These are phyloP conservation scores for Knipowitschia caucasica DNA, from an alignment of 2,797 vertebrate genomes.

Conservation along the genomic window DNA sequence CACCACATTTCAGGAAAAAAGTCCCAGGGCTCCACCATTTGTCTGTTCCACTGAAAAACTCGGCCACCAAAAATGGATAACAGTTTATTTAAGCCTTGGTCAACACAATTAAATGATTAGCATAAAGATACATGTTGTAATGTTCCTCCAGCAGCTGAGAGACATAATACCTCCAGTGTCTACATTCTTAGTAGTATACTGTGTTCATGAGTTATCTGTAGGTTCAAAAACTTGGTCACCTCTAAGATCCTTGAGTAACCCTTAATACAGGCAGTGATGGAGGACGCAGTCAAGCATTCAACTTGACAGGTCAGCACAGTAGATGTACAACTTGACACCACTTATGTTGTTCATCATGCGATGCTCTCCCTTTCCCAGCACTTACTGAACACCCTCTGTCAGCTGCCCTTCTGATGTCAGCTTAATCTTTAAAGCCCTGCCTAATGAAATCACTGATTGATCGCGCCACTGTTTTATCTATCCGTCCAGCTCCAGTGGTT, in stretches of 20 bases:
- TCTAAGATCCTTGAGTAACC: not conserved
- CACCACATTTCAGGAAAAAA: too few species aligned
- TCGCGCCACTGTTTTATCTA: constrained; percentile 39
- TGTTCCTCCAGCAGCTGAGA: too few species aligned
- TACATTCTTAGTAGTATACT: too few species aligned
- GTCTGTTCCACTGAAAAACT: too few species aligned
- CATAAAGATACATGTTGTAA: too few species aligned
- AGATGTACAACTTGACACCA: constrained; percentile 5
- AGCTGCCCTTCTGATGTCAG: constrained; percentile 20
- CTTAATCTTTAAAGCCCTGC: constrained; percentile 47
- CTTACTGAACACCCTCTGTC: constrained; percentile 37
- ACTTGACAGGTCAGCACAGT: not conserved
- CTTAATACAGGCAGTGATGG: not conserved
- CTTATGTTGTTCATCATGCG: constrained; percentile 15
- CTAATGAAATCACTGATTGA: constrained; percentile 57
- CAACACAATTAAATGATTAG: too few species aligned
- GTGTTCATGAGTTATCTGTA: too few species aligned
- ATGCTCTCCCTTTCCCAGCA: constrained; percentile 24
- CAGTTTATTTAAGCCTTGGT: too few species aligned
- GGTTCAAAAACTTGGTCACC: too few species aligned
- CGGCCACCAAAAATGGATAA: too few species aligned
- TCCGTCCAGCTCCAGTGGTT: constrained; percentile 34
- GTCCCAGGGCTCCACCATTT: too few species aligned
- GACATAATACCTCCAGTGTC: too few species aligned
- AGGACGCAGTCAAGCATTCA: not conserved